Evolutionary conservation across 2,797 vertebrate genomes (phyloP), one percentile per base, ranked within the genome.

Genomic region (Megalops cyprinoides): DNA sequence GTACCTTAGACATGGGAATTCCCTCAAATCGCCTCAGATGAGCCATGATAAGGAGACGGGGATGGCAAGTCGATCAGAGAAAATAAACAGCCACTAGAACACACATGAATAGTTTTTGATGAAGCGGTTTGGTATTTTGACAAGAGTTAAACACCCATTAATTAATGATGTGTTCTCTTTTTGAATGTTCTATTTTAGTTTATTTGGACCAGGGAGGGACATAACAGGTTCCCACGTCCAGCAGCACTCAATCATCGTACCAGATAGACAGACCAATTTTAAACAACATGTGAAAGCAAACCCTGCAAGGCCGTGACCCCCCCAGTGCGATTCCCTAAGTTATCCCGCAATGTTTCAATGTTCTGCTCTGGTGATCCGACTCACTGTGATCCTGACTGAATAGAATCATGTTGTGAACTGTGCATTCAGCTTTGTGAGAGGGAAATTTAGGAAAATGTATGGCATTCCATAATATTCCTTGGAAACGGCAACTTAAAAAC

Each of bases 1-100:
- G 37, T 89, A 94, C 94, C 94, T 93, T 94, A 3, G 94, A 95
- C 94, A 95, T 95, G 44, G 91, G 89, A 83, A 95, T 94, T 46
- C 83, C 88, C 62, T 89, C 85, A 81, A 94, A 95, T 75, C 8
- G 84, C 84, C 89, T 90, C 56, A 85, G 25, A 4, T 94, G 92
- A 76, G 84, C 79, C 94, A 95, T 95, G 81, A 86, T 91, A 51
- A 28, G 82, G 42, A 39, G 20, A 39, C 23, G 80, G 55, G 44
- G 28, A 34, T 39, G n/a, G 74, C 56, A 81, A 46, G 23, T 34
- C 62, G 39, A 42, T 78, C 18, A 62, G 3, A 23, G 60, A 46
- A 39, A 56, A 46, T 42, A 44, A 76, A 53, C 31, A 62, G n/a
- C 62, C 8, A 12, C 8, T 6, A 69, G n/a, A 25, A 42, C 25